Evolutionary conservation across 1,140 invertebrate species (phyloP).

Genomic region (Dreissena polymorpha): DNA sequence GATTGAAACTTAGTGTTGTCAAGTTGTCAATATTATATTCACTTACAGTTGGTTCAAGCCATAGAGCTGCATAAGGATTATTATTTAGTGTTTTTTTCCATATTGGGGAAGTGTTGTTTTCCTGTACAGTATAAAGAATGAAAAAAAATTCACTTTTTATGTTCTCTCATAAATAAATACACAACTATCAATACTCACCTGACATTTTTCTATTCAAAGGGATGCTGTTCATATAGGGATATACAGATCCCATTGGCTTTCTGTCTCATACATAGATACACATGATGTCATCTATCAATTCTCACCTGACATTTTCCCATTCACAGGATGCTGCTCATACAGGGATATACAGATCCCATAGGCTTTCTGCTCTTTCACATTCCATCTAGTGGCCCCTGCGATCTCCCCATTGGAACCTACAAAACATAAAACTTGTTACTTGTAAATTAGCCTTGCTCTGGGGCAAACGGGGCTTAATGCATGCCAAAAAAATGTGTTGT

Average conservation of each 20-base stretch:
- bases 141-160: too few relatives aligned
- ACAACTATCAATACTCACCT: conserved; percentile 63
- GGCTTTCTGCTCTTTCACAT: conserved; percentile 75
- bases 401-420: conserved; percentile 54
- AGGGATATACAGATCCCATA: conserved; percentile 78
- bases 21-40: too few relatives aligned
- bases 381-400: conserved; percentile 74
- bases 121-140: too few relatives aligned
- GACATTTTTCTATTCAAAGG: conserved; percentile 77
- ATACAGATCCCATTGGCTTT: conserved; percentile 79
- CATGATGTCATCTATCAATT: not conserved
- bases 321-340: conserved; percentile 79
- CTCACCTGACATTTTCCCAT: conserved; percentile 78
- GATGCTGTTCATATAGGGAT: conserved; percentile 79
- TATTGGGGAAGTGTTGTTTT: too few relatives aligned
- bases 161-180: too few relatives aligned
- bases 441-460: too few relatives aligned
- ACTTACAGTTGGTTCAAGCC: too few relatives aligned
- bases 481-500: too few relatives aligned
- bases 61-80: too few relatives aligned
- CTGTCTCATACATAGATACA: conserved; percentile 29
- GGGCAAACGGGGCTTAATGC: too few relatives aligned
- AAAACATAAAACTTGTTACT: not conserved
- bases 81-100: too few relatives aligned
- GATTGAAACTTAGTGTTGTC: too few relatives aligned